phyloP scores from a whole-genome alignment of 2,888 invertebrate genomes.

The Holacanthella duospinosa region DNA sequence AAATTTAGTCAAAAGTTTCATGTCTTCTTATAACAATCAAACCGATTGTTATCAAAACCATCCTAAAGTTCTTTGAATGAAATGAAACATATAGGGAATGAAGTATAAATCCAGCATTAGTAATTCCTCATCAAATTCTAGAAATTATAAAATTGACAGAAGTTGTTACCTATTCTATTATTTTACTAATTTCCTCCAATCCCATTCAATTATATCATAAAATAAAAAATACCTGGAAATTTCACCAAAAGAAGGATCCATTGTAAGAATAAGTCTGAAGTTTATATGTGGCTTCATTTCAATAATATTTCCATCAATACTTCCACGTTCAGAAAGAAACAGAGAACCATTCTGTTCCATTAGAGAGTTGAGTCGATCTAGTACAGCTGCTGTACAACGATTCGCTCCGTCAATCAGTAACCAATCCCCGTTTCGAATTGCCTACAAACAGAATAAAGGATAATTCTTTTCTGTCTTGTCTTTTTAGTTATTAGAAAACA shows the following conservation, averaged over 20 bases:
- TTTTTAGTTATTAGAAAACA: not conserved
- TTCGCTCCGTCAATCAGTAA: constrained; percentile 85
- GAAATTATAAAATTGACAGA: not conserved
- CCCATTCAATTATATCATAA: not conserved
- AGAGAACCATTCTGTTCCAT: constrained; percentile 86
- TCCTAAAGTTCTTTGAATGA: too few species aligned
- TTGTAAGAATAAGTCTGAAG: constrained; percentile 86
- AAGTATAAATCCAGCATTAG: too few species aligned
- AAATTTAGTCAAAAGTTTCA: too few species aligned
- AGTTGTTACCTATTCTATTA: not conserved
- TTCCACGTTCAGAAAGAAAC: constrained; percentile 80
- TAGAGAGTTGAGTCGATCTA: constrained; percentile 90
- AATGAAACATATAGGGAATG: too few species aligned
- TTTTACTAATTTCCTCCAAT: not conserved
- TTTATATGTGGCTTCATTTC: constrained; percentile 72
- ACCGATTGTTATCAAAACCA: too few species aligned
- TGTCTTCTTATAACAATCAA: too few species aligned
- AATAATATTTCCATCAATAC: constrained; percentile 56
- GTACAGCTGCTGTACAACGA: constrained; percentile 87
- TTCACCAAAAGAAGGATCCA: constrained; percentile 91
- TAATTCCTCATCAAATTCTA: not conserved
- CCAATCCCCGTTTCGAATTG: constrained; percentile 71
- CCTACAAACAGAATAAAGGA: constrained; percentile 42
- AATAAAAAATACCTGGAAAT: constrained; percentile 72
- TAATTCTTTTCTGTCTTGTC: not conserved